A percentile compares a stretch with the other conserved stretches of the same genome.
These are phyloP conservation scores for Acronicta aceris DNA, from an alignment of 2,888 invertebrate genomes.

Conservation along the genomic window DNA sequence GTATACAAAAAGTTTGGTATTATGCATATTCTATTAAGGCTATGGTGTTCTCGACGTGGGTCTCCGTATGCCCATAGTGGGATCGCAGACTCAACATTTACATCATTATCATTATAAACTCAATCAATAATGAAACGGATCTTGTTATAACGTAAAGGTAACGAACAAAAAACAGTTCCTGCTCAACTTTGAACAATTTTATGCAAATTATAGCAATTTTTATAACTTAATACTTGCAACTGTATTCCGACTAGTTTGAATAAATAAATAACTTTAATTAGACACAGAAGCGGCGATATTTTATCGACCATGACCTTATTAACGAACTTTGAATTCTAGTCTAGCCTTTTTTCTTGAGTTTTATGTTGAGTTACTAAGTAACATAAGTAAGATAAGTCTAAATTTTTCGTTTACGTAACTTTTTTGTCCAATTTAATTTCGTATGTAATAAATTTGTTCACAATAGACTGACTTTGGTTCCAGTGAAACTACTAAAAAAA, in stretches of 20 bases:
- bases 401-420: too few species aligned
- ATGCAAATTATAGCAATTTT: conserved; percentile 52
- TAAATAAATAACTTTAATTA: conserved; percentile 48
- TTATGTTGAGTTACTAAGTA: too few species aligned
- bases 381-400: neutral
- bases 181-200: conserved; percentile 43
- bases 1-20: neutral
- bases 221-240: conserved; percentile 47
- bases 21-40: neutral
- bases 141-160: conserved; percentile 14
- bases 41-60: too few species aligned
- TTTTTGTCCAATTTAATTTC: too few species aligned
- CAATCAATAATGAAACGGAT: conserved; percentile 12
- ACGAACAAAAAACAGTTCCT: conserved; percentile 22
- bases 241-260: conserved; percentile 34
- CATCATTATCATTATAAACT: conserved; percentile 10
- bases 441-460: too few species aligned
- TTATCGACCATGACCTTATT: conserved; percentile 50
- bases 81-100: neutral
- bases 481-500: too few species aligned
- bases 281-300: conserved; percentile 44
- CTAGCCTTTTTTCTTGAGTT: neutral
- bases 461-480: too few species aligned
- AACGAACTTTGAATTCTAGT: conserved; percentile 12
- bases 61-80: too few species aligned